These are phyloP conservation scores for Protobothrops flavoviridis DNA, from an alignment of 2,113 vertebrate genomes.

Conservation along the genomic window DNA sequence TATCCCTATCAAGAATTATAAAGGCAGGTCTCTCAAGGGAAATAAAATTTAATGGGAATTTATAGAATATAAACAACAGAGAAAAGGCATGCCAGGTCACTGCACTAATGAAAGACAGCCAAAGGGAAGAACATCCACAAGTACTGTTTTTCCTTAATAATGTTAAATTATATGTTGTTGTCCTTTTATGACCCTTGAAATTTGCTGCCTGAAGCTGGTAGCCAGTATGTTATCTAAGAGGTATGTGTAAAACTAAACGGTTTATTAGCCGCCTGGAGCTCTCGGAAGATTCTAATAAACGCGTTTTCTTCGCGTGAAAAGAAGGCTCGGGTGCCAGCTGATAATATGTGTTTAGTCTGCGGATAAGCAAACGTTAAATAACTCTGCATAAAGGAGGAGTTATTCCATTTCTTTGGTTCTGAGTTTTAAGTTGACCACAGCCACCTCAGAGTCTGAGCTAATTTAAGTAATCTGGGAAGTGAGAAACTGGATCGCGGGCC, in stretches of 20 bases:
- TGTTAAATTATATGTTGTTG: background rate
- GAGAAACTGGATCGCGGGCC: background rate
- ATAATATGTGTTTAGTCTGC: background rate
- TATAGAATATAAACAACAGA: background rate
- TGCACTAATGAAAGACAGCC: background rate
- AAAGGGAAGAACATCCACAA: background rate
- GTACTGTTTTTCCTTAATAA: background rate
- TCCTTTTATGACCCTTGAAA: background rate
- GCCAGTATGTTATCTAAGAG: background rate
- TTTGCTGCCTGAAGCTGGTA: background rate
- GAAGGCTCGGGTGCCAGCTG: background rate
- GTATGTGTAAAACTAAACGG: background rate
- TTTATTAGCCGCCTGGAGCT: background rate
- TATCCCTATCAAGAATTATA: background rate
- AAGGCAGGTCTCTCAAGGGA: background rate
- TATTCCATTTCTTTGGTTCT: background rate
- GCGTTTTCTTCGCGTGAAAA: background rate
- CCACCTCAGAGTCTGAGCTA: background rate
- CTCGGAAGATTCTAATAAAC: background rate
- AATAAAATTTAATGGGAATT: background rate
- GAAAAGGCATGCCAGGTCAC: background rate
- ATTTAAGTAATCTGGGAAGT: background rate
- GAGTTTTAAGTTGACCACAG: background rate
- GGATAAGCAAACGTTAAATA: background rate
- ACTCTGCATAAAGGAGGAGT: background rate